Conservation (phyloP, 2,888 invertebrate species). For the Pandemis heparana region DNA sequence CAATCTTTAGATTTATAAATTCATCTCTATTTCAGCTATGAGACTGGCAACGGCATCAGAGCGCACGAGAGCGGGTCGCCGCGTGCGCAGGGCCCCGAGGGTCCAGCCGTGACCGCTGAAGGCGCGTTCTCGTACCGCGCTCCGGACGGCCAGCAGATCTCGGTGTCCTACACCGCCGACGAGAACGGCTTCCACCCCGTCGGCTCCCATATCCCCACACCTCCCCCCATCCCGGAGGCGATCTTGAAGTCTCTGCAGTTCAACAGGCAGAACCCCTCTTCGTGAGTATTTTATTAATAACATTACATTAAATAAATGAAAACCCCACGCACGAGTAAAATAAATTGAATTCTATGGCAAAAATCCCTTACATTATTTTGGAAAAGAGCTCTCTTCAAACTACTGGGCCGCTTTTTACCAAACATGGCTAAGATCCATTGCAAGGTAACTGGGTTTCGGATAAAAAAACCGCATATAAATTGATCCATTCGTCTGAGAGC, state of each 20-base stretch:
- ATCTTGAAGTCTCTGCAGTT: slow-evolving; percentile 78
- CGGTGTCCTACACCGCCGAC: slow-evolving; percentile 88
- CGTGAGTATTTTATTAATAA: slow-evolving; percentile 56
- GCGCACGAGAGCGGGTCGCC: slow-evolving; percentile 84
- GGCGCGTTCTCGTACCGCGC: slow-evolving; percentile 88
- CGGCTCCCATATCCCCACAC: slow-evolving; percentile 85
- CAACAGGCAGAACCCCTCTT: slow-evolving; percentile 69
- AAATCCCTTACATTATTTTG: no score
- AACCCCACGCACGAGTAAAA: no score
- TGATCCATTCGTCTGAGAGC: no score
- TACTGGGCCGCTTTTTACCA: no score
- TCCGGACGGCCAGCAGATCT: slow-evolving; percentile 87
- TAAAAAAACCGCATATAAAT: no score
- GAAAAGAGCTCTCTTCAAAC: no score
- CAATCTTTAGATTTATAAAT: neutral
- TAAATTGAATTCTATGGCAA: no score
- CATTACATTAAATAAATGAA: no score
- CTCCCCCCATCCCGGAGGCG: slow-evolving; percentile 84
- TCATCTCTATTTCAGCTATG: slow-evolving; percentile 68
- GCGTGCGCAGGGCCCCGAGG: slow-evolving; percentile 80
- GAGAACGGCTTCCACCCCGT: slow-evolving; percentile 88
- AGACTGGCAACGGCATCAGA: slow-evolving; percentile 87
- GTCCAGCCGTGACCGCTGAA: slow-evolving; percentile 82
- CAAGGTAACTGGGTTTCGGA: no score
- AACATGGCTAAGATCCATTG: no score